Evolutionary conservation across 2,888 invertebrate genomes (phyloP), one percentile per base, ranked within the genome.

Genomic region (Eupeodes latifasciatus): DNA sequence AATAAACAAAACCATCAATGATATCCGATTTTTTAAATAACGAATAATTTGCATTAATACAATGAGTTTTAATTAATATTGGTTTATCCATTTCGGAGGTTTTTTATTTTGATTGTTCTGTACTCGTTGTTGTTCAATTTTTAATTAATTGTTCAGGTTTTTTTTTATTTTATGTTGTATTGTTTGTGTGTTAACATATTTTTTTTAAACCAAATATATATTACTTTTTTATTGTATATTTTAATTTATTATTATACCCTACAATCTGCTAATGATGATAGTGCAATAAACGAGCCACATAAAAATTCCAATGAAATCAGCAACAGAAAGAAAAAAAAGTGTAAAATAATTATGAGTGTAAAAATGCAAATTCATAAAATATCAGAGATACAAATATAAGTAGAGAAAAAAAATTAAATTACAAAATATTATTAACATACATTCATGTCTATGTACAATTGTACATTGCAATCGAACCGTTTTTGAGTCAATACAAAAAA

Each of bases 241-340:
- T 44, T 27, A 55, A 80, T 75, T 83, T 80, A 77, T 87, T 83
- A 80, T 83, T 87, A 40, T 40, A 40, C 40, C 40, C 9, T 40
- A 55, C 80, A 87, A 87, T 87, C 87, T 87, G 87, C 77, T 81
- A 84, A 83, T 87, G 80, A 77, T 75, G 76, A 87, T 80, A 74
- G 77, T 74, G 76, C 87, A 87, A 87, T 87, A 84, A 84, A 87
- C 83, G 74, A 72, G 67, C 55, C 49, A 27, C 61, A 67, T 59
- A 64, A 27, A 66, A 66, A 59, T 85, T 5, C 59, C 71, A 79
- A 85, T 64, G 5, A 75, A 67, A 75, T 44, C 40, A 19, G 9
- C 40, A 40, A 40, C 40, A 40, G 9, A 40, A 40, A 53, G 19
- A 19, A 19, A 72, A 59, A 53, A 49, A 61, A 44, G 44, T 62